phyloP scores from a whole-genome alignment of 92 coral and sea anemone genomes.

The Siderastrea radians region DNA sequence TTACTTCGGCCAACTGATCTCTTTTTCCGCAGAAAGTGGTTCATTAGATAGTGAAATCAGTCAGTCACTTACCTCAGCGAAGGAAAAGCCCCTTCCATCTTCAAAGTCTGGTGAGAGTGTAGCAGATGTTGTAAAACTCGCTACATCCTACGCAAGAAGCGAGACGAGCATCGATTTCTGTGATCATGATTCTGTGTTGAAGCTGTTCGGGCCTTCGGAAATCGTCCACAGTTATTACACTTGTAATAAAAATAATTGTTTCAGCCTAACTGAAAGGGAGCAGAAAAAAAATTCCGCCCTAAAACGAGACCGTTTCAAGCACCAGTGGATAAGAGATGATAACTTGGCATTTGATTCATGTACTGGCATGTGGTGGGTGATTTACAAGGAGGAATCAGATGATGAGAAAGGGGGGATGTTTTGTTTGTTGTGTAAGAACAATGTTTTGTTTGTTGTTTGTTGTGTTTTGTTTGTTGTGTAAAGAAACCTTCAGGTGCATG shows the following conservation, averaged over 20 bases:
- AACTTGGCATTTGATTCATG: constrained; percentile 53
- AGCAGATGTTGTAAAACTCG: constrained; percentile 20
- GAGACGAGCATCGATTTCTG: constrained; percentile 15
- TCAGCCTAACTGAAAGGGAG: constrained; percentile 49
- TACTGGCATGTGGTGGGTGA: constrained; percentile 50
- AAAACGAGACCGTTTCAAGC: constrained; percentile 51
- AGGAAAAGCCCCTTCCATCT: constrained; percentile 16
- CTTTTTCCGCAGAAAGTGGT: constrained; percentile 18
- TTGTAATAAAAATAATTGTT: constrained; percentile 46
- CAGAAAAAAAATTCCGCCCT: constrained; percentile 44
- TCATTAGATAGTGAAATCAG: constrained; percentile 19
- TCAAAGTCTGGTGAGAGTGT: constrained; percentile 24
- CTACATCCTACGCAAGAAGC: constrained; percentile 9
- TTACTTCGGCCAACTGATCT: constrained; percentile 18
- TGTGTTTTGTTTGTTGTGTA: too few species aligned
- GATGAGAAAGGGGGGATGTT: constrained; percentile 56
- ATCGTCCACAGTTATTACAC: constrained; percentile 54
- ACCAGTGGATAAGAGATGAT: constrained; percentile 30
- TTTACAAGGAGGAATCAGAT: constrained; percentile 45
- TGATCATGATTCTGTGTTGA: constrained; percentile 37
- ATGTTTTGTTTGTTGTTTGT: too few species aligned
- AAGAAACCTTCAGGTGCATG: too few species aligned
- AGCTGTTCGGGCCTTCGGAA: constrained; percentile 31
- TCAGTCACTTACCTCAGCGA: constrained; percentile 9
- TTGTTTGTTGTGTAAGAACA: constrained; percentile 46